phyloP scores from a whole-genome alignment of 2,113 vertebrate species.

The Mesocricetus auratus region DNA sequence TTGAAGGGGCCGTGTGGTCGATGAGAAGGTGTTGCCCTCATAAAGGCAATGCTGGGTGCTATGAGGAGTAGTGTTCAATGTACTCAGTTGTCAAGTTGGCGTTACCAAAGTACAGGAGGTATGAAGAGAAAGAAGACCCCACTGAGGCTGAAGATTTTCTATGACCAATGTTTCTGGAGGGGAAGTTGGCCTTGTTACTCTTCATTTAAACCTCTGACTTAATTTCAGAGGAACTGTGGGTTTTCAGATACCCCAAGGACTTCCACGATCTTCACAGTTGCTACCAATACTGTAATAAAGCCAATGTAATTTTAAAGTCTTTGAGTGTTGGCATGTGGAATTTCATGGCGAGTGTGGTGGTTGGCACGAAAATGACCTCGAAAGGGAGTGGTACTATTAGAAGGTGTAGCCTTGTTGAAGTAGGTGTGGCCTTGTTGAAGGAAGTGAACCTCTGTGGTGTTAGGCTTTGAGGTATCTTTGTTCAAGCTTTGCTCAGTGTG shows the following conservation, averaged over 20 bases:
- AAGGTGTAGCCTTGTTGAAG: not conserved
- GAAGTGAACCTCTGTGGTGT: not conserved
- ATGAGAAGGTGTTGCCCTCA: not conserved
- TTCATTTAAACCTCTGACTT: not conserved
- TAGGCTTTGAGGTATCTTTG: not conserved
- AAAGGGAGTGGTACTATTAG: not conserved
- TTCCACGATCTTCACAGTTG: not conserved
- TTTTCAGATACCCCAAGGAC: not conserved
- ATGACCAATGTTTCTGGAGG: not conserved
- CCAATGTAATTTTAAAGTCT: slow-evolving; percentile 8
- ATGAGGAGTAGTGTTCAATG: not conserved
- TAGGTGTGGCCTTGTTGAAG: not conserved
- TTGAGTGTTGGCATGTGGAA: not conserved
- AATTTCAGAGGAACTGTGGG: not conserved
- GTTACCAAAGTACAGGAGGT: not conserved
- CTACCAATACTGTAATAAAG: not conserved
- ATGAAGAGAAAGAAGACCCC: not conserved
- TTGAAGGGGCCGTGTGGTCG: not conserved
- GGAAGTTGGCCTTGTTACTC: not conserved
- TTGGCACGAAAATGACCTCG: not conserved
- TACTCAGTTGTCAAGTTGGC: not conserved
- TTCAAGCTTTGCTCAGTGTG: not conserved
- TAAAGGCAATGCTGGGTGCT: not conserved
- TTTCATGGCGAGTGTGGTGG: not conserved
- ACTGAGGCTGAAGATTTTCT: not conserved